These are phyloP conservation scores for Channa maculata DNA, from an alignment of 2,113 vertebrate genomes.

Conservation along the genomic window DNA sequence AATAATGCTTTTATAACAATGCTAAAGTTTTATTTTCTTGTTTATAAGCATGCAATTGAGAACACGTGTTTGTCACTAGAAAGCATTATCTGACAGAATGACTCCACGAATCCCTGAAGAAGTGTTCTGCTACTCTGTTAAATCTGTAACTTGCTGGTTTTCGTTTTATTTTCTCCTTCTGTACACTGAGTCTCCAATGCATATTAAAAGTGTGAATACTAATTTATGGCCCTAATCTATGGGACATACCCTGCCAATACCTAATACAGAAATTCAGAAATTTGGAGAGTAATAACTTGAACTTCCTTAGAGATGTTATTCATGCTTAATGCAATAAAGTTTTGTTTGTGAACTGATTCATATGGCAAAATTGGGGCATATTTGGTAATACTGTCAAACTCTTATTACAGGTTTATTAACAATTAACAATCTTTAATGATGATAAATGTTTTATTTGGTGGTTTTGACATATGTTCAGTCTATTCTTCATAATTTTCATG, in stretches of 20 bases:
- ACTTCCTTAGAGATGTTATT: not conserved
- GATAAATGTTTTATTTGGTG: too few species aligned
- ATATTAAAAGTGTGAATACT: slow-evolving; percentile 24
- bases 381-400: not conserved
- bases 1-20: slow-evolving; percentile 18
- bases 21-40: slow-evolving; percentile 30
- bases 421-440: too few species aligned
- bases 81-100: slow-evolving; percentile 29
- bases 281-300: not conserved
- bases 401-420: too few species aligned
- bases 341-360: not conserved
- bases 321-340: not conserved
- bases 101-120: slow-evolving; percentile 33
- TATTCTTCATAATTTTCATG: too few species aligned
- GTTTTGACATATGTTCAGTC: too few species aligned
- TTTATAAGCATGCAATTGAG: slow-evolving; percentile 7
- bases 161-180: not conserved
- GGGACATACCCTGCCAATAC: not conserved
- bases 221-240: slow-evolving; percentile 4
- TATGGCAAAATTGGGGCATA: not conserved
- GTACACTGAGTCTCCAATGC: not conserved
- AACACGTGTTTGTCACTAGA: slow-evolving; percentile 25
- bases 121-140: not conserved
- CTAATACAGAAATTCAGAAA: not conserved
- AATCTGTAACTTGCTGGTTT: not conserved